A percentile compares a stretch with the other conserved stretches of the same genome.
These are phyloP conservation scores for Neoascia interrupta DNA, from an alignment of 2,888 invertebrate species.

Conservation along the genomic window DNA sequence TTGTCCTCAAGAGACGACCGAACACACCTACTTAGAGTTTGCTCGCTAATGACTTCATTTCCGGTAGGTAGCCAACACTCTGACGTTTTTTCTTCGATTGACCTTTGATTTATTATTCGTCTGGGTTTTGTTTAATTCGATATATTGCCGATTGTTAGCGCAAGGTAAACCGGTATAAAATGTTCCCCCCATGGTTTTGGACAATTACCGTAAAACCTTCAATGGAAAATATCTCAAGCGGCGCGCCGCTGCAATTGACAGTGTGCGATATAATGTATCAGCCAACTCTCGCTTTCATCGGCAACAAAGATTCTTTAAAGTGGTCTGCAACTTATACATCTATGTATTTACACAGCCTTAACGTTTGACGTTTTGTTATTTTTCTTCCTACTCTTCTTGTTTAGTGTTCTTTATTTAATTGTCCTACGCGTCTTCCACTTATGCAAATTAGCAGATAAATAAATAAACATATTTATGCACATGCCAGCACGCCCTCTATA, in stretches of 20 bases:
- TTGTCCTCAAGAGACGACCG: slow-evolving; percentile 37
- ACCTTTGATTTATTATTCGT: slow-evolving; percentile 56
- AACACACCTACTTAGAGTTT: slow-evolving; percentile 53
- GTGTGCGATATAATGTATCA: slow-evolving; percentile 14
- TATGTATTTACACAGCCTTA: too few relatives aligned
- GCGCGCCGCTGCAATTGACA: slow-evolving; percentile 18
- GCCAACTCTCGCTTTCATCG: slow-evolving; percentile 30
- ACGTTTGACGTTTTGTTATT: slow-evolving; percentile 29
- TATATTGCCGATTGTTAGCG: slow-evolving; percentile 33
- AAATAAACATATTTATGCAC: slow-evolving; percentile 4
- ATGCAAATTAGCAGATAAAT: not conserved
- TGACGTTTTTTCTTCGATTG: slow-evolving; percentile 12
- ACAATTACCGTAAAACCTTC: slow-evolving; percentile 29
- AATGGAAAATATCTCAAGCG: not conserved
- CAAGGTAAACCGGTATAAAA: slow-evolving; percentile 51
- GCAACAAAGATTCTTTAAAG: slow-evolving; percentile 14
- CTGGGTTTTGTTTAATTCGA: slow-evolving; percentile 23
- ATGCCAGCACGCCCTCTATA: slow-evolving; percentile 34
- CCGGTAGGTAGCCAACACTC: slow-evolving; percentile 23
- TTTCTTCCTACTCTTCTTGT: not conserved
- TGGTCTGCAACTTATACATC: slow-evolving; percentile 1
- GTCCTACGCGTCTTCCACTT: not conserved
- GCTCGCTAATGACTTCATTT: slow-evolving; percentile 45
- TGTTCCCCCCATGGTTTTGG: slow-evolving; percentile 16
- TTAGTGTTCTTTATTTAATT: slow-evolving; percentile 18